Evolutionary conservation across 2,797 vertebrate genomes (phyloP).

Genomic region (Spinus pinus): DNA sequence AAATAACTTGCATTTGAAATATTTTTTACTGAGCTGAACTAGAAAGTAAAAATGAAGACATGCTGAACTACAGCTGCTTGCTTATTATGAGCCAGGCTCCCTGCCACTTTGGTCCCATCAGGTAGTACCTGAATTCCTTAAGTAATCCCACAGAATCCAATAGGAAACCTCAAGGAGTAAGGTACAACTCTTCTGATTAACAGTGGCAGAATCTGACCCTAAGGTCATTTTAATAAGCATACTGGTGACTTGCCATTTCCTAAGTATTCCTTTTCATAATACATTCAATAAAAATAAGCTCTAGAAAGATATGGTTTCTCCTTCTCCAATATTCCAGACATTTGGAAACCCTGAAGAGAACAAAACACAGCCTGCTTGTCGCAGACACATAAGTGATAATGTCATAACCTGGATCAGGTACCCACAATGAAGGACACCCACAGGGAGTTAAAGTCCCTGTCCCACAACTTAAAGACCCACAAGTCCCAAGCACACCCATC

Average conservation of each 20-base stretch:
- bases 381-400: not conserved
- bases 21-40: not conserved
- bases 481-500: not conserved
- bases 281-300: slow-evolving; percentile 43
- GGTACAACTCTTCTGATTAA: slow-evolving; percentile 55
- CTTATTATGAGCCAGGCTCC: not conserved
- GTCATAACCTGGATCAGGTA: not conserved
- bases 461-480: not conserved
- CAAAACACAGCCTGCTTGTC: not conserved
- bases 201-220: slow-evolving; percentile 56
- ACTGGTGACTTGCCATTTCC: slow-evolving; percentile 31
- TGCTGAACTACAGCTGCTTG: not conserved
- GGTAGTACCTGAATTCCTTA: slow-evolving; percentile 24
- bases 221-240: slow-evolving; percentile 63
- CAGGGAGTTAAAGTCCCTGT: not conserved
- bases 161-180: slow-evolving; percentile 24
- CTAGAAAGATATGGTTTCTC: not conserved
- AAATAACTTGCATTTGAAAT: not conserved
- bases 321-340: not conserved
- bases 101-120: not conserved
- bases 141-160: slow-evolving; percentile 33
- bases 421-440: not conserved
- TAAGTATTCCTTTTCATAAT: slow-evolving; percentile 21
- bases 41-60: not conserved
- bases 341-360: not conserved